Percentiles rank a stretch among this genome's conserved stretches.
phyloP scores from a whole-genome alignment of 2,113 vertebrate genomes.

The Motacilla tschutschensis region DNA sequence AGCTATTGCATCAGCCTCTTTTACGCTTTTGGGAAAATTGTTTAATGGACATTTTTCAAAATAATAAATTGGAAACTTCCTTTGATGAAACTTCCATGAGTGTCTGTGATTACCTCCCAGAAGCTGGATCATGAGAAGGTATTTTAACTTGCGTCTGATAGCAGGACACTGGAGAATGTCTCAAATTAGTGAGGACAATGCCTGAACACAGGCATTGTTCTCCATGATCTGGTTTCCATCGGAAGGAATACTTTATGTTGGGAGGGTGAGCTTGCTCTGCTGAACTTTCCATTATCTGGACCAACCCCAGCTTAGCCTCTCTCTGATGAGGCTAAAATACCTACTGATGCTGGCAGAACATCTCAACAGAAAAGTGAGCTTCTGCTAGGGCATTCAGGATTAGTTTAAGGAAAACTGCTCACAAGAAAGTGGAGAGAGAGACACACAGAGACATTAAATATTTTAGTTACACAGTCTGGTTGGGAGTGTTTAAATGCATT shows the following conservation, averaged over 20 bases:
- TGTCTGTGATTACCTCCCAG: background rate
- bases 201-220: background rate
- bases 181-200: background rate
- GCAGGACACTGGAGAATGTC: background rate
- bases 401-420: background rate
- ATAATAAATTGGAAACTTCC: background rate
- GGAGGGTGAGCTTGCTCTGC: background rate
- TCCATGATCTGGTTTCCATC: background rate
- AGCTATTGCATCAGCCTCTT: background rate
- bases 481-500: constrained; percentile 17
- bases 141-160: background rate
- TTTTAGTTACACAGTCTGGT: background rate
- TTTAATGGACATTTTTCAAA: background rate
- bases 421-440: background rate
- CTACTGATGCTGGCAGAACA: background rate
- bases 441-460: background rate
- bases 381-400: background rate
- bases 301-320: background rate
- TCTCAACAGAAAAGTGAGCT: background rate
- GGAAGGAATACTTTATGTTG: background rate
- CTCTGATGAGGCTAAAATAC: background rate
- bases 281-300: background rate
- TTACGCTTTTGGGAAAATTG: background rate
- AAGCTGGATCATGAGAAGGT: background rate
- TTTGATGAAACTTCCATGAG: background rate